Percentiles rank a stretch among this genome's conserved stretches.
phyloP scores from a whole-genome alignment of 1,140 invertebrate genomes.

The Platyscapa corneri region DNA sequence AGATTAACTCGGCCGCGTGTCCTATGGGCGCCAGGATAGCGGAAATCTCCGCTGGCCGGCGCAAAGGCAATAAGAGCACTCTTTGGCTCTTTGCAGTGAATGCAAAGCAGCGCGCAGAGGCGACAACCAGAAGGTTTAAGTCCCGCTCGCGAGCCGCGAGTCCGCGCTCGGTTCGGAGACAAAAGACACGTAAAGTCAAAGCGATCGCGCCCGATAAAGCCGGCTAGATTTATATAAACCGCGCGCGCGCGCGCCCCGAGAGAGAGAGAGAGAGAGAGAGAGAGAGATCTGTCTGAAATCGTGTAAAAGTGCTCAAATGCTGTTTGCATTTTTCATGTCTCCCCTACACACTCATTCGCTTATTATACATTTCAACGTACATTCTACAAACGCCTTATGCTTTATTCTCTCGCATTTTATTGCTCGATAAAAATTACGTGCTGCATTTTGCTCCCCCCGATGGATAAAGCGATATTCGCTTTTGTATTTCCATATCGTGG shows the following conservation, averaged over 20 bases:
- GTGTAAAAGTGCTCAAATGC: background rate
- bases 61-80: slow-evolving; percentile 29
- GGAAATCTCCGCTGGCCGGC: slow-evolving; percentile 37
- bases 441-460: background rate
- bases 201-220: slow-evolving; percentile 45
- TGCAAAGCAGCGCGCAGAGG: slow-evolving; percentile 43
- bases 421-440: background rate
- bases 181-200: slow-evolving; percentile 46
- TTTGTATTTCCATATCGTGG: background rate
- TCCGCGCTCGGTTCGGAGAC: slow-evolving; percentile 36
- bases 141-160: background rate
- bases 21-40: slow-evolving; percentile 34
- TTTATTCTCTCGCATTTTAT: background rate
- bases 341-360: background rate
- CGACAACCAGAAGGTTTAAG: slow-evolving; percentile 34
- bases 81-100: slow-evolving; percentile 13
- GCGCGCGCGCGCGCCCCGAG: background rate
- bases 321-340: background rate
- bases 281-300: slow-evolving; percentile 1
- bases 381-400: background rate
- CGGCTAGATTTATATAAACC: slow-evolving; percentile 49
- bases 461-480: background rate
- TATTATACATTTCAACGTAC: background rate
- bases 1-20: slow-evolving; percentile 44
- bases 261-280: slow-evolving; percentile 17